Evolutionary conservation across 64 coral and sea anemone species (phyloP), one percentile per base, ranked within the genome.

Genomic region (Trachythela sp.): DNA sequence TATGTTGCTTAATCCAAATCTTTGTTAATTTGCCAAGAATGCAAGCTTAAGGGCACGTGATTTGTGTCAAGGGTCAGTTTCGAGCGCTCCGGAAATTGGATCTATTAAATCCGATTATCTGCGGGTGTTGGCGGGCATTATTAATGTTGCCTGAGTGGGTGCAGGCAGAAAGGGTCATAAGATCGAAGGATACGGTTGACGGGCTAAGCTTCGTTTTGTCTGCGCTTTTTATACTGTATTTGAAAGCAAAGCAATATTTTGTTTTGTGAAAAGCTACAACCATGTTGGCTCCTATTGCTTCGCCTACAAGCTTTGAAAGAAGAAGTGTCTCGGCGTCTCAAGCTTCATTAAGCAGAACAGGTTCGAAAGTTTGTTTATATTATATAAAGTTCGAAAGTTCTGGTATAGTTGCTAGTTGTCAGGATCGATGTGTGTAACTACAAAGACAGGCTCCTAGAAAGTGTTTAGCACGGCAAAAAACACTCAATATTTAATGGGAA

Each of bases 221-320:
- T 22, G 59, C 31, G 37, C 31, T 13, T 29, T 34, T 80, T 37
- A 37, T n/a, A n/a, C n/a, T n/a, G n/a, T n/a, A n/a, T n/a, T 18
- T 80, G 75, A 15, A 37, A 37, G 31, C 37, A 22, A 37, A 37
- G 31, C 33, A 34, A 3, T 18, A 35, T 30, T 80, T 80, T 39
- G 20, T 36, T 30, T 2, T 22, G 37, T 39, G 4, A 37, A 35
- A 36, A 39, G 33, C 15, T 30, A 36, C 37, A 10, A 37, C 8
- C 27, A 80, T 80, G 75, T 80, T 80, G 37, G 75, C 75, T 34
- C 75, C 75, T 14, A 29, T 80, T 22, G 31, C 75, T 17, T 80
- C 75, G 20, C 75, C 75, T 35, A 80, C 75, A 8, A 80, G 35
- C 75, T 80, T 80, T 30, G 75, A 80, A 80, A 35, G 75, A 18